Evolutionary conservation across 2,113 vertebrate species (phyloP), one percentile per base, ranked within the genome.

Genomic region (Pampusana beccarii): DNA sequence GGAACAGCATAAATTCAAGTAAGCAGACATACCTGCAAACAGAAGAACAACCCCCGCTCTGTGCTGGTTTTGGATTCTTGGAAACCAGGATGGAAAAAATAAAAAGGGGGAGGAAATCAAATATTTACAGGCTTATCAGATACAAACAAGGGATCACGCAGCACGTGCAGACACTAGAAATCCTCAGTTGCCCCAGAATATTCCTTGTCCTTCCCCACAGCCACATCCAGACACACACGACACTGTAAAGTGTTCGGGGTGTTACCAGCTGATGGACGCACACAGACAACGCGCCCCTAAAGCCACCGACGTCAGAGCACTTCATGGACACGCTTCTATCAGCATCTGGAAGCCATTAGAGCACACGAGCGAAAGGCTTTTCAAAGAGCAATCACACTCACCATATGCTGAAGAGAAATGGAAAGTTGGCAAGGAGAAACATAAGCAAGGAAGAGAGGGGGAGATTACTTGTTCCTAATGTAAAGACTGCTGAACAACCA

Each of bases 331-430:
- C 83, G 25, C 60, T 67, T 25, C 90, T 58, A 40, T 42, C 85
- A 72, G 78, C 87, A 88, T 86, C 90, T 92, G 94, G 87, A 90
- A 93, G 9, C n/a, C 87, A 85, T 91, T 31, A 82, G 50, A 90
- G 87, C 67, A 65, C 57, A 17, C 0, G 0, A 82, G 70, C 9
- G 36, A 73, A 80, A 72, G 85, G 85, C 70, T 80, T 65, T 74
- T 17, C 84, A 23, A 33, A 73, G 56, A 84, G 70, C 73, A 54
- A 51, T 50, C 75, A 31, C 69, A n/a, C 42, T 83, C 92, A 34
- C 73, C 70, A 65, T 71, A 60, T 6, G 65, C 89, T 72, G 84
- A 61, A 23, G 65, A 79, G 84, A 81, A 84, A 78, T 60, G 81
- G 88, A 92, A 95, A 92, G 73, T 74, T 95, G 89, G 93, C 93